Evolutionary conservation across 2,113 vertebrate species (phyloP).

Genomic region (Amblyornis subalaris): DNA sequence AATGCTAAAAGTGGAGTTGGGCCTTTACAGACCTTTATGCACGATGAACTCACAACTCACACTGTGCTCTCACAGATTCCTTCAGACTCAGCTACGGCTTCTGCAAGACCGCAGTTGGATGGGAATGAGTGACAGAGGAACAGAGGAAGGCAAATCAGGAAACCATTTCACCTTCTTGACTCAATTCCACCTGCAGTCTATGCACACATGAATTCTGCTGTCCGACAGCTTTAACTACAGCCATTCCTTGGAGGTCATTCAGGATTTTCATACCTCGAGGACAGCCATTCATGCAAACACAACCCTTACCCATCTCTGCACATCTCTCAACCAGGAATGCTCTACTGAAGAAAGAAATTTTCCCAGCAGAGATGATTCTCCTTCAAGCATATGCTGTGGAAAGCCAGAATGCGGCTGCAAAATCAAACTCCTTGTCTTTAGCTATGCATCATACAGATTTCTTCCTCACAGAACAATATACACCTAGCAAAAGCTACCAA

Average conservation of each 20-base stretch:
- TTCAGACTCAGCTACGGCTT: background rate
- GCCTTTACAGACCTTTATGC: background rate
- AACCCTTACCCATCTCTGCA: background rate
- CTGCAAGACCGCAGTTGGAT: background rate
- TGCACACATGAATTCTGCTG: background rate
- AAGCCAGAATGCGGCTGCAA: background rate
- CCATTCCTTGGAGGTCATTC: background rate
- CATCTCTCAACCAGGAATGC: background rate
- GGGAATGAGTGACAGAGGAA: background rate
- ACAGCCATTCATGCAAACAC: background rate
- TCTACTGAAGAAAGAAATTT: background rate
- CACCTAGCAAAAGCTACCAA: background rate
- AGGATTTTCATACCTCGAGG: background rate
- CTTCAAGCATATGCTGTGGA: accelerated
- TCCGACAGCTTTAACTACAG: background rate
- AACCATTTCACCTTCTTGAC: background rate
- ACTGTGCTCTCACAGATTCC: background rate
- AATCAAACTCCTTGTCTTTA: background rate
- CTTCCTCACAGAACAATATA: background rate
- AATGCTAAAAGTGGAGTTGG: background rate
- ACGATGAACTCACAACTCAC: background rate
- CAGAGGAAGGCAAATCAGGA: background rate
- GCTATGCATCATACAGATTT: background rate
- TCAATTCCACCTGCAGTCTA: background rate
- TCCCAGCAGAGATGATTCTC: background rate